Evolutionary conservation across 2,113 vertebrate species (phyloP).

Genomic region (Rallus limicola): DNA sequence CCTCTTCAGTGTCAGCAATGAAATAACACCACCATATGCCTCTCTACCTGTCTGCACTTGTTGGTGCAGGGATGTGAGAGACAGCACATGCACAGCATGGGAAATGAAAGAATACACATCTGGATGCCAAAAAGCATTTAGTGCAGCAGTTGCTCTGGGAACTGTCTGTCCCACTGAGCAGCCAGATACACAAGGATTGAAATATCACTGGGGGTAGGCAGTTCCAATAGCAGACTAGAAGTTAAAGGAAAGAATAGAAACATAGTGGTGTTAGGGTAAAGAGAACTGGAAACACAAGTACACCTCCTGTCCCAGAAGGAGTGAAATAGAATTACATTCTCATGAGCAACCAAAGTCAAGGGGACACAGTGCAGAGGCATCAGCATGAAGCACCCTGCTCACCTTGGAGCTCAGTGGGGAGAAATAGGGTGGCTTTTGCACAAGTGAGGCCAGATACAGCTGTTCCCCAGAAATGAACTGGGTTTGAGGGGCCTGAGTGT

Average conservation of each 20-base stretch:
- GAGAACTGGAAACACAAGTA: not conserved
- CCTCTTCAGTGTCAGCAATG: not conserved
- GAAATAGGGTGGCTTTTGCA: not conserved
- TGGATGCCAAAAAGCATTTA: slow-evolving; percentile 37
- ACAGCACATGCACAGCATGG: not conserved
- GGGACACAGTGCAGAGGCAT: not conserved
- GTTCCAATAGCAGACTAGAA: not conserved
- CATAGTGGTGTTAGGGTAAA: not conserved
- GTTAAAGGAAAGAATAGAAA: not conserved
- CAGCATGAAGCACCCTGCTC: not conserved
- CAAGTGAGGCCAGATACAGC: not conserved
- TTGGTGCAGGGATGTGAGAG: not conserved
- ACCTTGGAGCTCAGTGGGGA: not conserved
- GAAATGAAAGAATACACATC: not conserved
- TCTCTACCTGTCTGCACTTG: not conserved
- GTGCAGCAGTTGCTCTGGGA: slow-evolving; percentile 15
- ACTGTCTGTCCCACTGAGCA: not conserved
- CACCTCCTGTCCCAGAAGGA: not conserved
- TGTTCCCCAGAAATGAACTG: not conserved
- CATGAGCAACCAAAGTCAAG: not conserved
- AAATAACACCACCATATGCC: not conserved
- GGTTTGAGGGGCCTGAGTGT: not conserved
- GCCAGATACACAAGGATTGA: not conserved
- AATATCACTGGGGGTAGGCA: not conserved
- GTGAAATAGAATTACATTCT: not conserved